Evolutionary conservation across 2,888 invertebrate species (phyloP), one percentile per base, ranked within the genome.

Genomic region (Tethea ocularis): DNA sequence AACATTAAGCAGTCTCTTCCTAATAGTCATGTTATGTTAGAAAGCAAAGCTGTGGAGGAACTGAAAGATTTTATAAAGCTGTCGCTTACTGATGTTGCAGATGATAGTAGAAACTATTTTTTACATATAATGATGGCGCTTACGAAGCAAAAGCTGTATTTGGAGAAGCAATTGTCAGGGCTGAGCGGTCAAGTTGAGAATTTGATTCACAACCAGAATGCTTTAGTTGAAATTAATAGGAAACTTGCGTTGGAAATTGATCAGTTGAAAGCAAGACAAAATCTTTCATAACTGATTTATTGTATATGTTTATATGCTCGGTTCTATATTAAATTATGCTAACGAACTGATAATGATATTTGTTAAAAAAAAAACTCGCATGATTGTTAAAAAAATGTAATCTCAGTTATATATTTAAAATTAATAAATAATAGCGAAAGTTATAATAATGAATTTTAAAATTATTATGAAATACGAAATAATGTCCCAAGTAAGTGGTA

Each of bases 121-220:
- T 82, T 92, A 0, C 88, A 89, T 59, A 83, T 91, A n/a, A 92
- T 91, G 88, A 89, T 93, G 89, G 88, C 87, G 29, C 75, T 93
- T 20, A 93, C 93, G 1, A 93, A 93, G 69, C 92, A 93, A 62
- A 89, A 91, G 62, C 64, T 93, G 61, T 92, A 83, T 77, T 77
- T 93, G 55, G 92, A 93, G 62, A 93, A 93, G 60, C 88, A 93
- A 61, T 69, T 93, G 29, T 57, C 75, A 3, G 74, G 67, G 1
- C 81, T 93, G 79, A 83, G 72, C 65, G 82, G 86, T 15, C 87
- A 91, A 67, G 80, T 93, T 61, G 77, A 87, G 56, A 78, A 72
- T 60, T 73, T 92, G 62, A 74, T 83, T 51, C 83, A 87, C 57
- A 89, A 86, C 66, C 91, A 93, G 71, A 87, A 84, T 67, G 81